A percentile compares a stretch with the other conserved stretches of the same genome.
These are phyloP conservation scores for Patella vulgata DNA, from an alignment of 1,140 invertebrate species.

Conservation along the genomic window DNA sequence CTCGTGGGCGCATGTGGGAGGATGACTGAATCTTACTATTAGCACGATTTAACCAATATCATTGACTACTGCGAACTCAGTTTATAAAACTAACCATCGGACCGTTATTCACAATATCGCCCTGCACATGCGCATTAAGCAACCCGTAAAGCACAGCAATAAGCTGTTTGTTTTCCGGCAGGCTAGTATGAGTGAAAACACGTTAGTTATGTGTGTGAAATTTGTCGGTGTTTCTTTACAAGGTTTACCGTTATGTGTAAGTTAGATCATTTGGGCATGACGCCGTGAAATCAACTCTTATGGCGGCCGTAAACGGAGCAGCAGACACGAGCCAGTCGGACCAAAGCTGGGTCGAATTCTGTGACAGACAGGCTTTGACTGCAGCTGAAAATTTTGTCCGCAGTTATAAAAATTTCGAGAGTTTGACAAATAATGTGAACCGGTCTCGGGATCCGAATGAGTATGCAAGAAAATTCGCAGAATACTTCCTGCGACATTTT, in stretches of 20 bases:
- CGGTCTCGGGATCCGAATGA: slow-evolving; percentile 70
- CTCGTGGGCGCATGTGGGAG: no score
- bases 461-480: slow-evolving; percentile 83
- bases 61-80: no score
- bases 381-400: slow-evolving; percentile 88
- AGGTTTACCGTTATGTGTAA: neutral
- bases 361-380: slow-evolving; percentile 85
- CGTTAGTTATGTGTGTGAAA: slow-evolving; percentile 5
- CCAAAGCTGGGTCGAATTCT: slow-evolving; percentile 75
- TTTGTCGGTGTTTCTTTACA: slow-evolving; percentile 1
- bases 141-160: no score
- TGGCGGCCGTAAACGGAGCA: slow-evolving; percentile 47
- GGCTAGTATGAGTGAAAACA: no score
- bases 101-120: no score
- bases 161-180: no score
- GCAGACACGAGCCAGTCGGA: slow-evolving; percentile 26
- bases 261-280: neutral
- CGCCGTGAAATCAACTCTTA: slow-evolving; percentile 10
- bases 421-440: slow-evolving; percentile 74
- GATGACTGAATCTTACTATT: no score
- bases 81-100: no score
- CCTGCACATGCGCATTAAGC: no score
- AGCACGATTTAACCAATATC: no score
- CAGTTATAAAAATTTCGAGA: slow-evolving; percentile 81
- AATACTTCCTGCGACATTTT: slow-evolving; percentile 76